These are phyloP conservation scores for Lottia scabra DNA, from an alignment of 2,888 invertebrate species.

Conservation along the genomic window DNA sequence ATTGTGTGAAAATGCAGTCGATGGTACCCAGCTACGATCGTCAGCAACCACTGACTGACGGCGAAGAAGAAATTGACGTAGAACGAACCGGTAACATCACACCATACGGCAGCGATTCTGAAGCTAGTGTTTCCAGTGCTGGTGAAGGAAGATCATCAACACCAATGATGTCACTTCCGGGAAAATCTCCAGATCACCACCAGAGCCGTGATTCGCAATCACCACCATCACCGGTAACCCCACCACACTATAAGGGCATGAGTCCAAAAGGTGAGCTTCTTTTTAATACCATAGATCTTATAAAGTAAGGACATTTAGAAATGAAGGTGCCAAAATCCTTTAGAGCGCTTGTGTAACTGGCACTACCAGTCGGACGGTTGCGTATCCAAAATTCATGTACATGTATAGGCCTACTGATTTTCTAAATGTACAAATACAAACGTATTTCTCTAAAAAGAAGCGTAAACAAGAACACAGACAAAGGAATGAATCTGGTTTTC, in stretches of 20 bases:
- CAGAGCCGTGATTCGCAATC: neutral
- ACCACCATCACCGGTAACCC: neutral
- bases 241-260: neutral
- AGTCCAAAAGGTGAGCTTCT: neutral
- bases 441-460: too few species aligned
- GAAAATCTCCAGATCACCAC: neutral
- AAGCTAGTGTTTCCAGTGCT: neutral
- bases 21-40: neutral
- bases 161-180: neutral
- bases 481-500: too few species aligned
- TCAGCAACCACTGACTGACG: neutral
- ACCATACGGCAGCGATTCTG: neutral
- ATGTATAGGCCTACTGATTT: too few species aligned
- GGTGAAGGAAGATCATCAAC: neutral
- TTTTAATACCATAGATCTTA: too few species aligned
- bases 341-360: too few species aligned
- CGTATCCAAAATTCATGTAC: too few species aligned
- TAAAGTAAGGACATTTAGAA: too few species aligned
- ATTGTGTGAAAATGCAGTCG: neutral
- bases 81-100: neutral
- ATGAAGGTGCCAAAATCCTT: too few species aligned
- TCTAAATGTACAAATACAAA: too few species aligned
- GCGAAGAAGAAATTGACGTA: neutral
- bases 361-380: too few species aligned
- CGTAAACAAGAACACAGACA: too few species aligned